Percentiles rank a stretch among this genome's conserved stretches.
These are phyloP conservation scores for Leucophenga maculata DNA, from an alignment of 2,888 invertebrate genomes.

Conservation along the genomic window DNA sequence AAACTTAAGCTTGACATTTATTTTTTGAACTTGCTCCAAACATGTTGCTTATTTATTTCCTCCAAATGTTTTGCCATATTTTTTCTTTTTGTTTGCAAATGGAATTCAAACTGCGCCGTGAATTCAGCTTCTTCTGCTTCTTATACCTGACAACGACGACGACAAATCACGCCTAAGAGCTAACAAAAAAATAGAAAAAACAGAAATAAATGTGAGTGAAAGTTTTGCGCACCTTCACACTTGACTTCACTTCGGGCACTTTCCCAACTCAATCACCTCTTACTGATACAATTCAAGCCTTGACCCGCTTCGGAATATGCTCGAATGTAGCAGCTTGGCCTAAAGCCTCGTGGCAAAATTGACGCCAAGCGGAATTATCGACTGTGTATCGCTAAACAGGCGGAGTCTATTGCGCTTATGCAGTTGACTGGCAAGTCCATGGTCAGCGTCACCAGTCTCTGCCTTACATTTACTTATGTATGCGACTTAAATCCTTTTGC, in stretches of 20 bases:
- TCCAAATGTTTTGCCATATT: neutral
- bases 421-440: neutral
- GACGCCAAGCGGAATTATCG: neutral
- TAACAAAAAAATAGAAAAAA: neutral
- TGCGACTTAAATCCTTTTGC: conserved; percentile 21
- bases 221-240: conserved; percentile 21
- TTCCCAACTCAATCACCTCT: neutral
- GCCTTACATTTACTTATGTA: conserved; percentile 5
- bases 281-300: neutral
- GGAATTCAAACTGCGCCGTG: neutral
- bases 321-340: neutral
- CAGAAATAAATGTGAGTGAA: neutral
- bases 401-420: too few relatives aligned
- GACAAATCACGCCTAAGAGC: neutral
- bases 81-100: too few relatives aligned
- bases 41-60: conserved; percentile 8
- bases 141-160: neutral
- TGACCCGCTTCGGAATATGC: conserved; percentile 12
- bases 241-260: conserved; percentile 13
- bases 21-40: neutral
- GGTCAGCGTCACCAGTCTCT: neutral
- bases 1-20: conserved; percentile 19
- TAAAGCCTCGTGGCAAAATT: neutral
- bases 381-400: too few relatives aligned
- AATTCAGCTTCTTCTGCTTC: neutral